Conservation (phyloP, 2,113 vertebrate genomes). For the Pongo abelii region DNA sequence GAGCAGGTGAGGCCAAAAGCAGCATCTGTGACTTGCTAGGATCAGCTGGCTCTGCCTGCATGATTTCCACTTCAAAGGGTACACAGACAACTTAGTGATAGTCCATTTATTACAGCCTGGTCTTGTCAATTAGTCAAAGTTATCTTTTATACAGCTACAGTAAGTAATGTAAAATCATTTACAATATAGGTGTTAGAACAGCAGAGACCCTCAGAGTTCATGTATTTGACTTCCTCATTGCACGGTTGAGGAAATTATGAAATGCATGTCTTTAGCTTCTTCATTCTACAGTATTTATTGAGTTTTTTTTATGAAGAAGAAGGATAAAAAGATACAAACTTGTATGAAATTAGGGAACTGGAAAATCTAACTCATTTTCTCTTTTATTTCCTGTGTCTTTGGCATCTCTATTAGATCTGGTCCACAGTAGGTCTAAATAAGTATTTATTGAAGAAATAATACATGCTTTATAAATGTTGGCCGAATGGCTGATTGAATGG, state of each 20-base stretch:
- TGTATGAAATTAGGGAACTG: not conserved
- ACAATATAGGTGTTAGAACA: not conserved
- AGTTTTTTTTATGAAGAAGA: not conserved
- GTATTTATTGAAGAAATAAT: not conserved
- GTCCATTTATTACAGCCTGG: not conserved
- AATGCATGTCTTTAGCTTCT: not conserved
- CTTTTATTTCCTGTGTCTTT: not conserved
- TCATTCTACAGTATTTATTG: not conserved
- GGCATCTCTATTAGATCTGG: not conserved
- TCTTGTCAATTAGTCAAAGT: constrained; percentile 39
- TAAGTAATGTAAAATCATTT: not conserved
- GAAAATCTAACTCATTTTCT: not conserved
- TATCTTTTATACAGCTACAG: not conserved
- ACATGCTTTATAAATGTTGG: not conserved
- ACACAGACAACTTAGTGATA: constrained; percentile 32
- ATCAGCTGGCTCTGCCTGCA: not conserved
- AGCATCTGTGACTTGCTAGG: constrained; percentile 67
- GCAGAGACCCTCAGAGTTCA: not conserved
- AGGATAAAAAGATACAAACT: not conserved
- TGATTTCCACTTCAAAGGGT: constrained; percentile 76
- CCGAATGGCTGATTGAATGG: not conserved
- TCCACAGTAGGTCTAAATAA: not conserved
- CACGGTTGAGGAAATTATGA: not conserved
- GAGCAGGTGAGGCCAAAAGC: constrained; percentile 64
- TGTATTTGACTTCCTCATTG: not conserved